Percentiles rank a stretch among this genome's conserved stretches.
These are phyloP conservation scores for Pangasius sanitwongsei DNA, from an alignment of 2,797 vertebrate genomes.

Conservation along the genomic window DNA sequence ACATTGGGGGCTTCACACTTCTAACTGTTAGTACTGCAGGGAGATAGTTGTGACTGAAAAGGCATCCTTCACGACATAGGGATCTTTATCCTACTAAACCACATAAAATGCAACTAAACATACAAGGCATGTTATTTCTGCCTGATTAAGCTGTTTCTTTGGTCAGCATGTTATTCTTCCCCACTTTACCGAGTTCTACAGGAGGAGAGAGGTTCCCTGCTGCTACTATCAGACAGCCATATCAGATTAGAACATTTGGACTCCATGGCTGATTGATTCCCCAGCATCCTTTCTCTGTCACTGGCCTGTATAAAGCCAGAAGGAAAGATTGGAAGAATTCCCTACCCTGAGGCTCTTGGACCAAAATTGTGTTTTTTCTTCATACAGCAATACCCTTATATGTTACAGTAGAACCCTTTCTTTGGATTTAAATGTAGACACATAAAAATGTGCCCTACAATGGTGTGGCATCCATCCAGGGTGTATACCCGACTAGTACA, in stretches of 20 bases:
- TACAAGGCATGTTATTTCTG: constrained; percentile 12
- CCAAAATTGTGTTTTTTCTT: constrained; percentile 9
- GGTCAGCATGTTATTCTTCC: constrained; percentile 1
- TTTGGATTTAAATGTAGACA: not conserved
- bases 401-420: not conserved
- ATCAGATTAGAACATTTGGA: constrained; percentile 47
- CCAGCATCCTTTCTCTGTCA: constrained; percentile 20
- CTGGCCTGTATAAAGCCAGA: constrained; percentile 28
- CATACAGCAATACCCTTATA: constrained; percentile 1
- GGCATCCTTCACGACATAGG: not conserved
- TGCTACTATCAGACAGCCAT: constrained; percentile 37
- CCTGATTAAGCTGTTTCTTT: constrained; percentile 24
- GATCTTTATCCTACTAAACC: not conserved
- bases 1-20: not conserved
- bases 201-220: constrained; percentile 32
- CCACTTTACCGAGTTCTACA: not conserved
- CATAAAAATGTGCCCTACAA: not conserved
- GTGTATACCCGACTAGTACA: not conserved
- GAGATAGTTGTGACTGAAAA: not conserved
- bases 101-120: not conserved
- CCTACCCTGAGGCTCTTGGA: not conserved
- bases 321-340: constrained; percentile 27
- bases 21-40: constrained; percentile 8
- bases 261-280: constrained; percentile 48
- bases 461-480: not conserved